Percentiles rank a stretch among this genome's conserved stretches.
These are phyloP conservation scores for Cyphomyrus discorhynchus DNA, from an alignment of 2,113 vertebrate species.

Conservation along the genomic window DNA sequence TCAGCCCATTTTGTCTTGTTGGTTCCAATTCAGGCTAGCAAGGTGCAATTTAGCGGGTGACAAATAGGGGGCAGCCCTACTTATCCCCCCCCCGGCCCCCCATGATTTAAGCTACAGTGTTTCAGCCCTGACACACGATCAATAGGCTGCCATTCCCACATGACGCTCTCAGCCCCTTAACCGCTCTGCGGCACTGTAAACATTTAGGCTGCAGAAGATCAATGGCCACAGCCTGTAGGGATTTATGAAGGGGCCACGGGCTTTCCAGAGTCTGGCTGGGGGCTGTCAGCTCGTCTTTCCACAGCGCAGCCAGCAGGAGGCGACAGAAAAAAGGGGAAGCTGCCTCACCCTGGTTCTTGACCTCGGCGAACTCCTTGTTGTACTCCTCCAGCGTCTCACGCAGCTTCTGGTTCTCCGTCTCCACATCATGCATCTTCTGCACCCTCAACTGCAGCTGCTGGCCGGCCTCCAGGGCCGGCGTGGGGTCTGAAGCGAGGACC, in stretches of 20 bases:
- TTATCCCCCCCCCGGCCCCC: neutral
- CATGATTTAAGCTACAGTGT: slow-evolving; percentile 81
- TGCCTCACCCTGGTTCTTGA: slow-evolving; percentile 92
- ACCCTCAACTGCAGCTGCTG: slow-evolving; percentile 97
- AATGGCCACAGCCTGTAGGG: slow-evolving; percentile 76
- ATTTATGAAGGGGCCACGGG: slow-evolving; percentile 17
- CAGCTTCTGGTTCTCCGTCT: slow-evolving; percentile 97
- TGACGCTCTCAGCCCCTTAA: slow-evolving; percentile 92
- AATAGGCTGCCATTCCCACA: slow-evolving; percentile 83
- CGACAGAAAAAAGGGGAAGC: slow-evolving; percentile 47
- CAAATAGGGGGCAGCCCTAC: slow-evolving; percentile 55
- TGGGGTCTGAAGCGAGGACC: slow-evolving; percentile 72
- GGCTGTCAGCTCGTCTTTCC: slow-evolving; percentile 55
- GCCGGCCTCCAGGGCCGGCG: slow-evolving; percentile 86
- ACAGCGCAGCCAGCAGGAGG: slow-evolving; percentile 43
- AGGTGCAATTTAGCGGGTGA: slow-evolving; percentile 42
- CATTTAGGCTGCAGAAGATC: slow-evolving; percentile 84
- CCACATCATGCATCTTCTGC: slow-evolving; percentile 94
- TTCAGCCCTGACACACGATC: slow-evolving; percentile 91
- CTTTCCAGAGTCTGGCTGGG: slow-evolving; percentile 41
- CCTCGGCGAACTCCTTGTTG: slow-evolving; percentile 95
- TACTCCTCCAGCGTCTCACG: slow-evolving; percentile 96
- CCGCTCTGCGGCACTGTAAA: slow-evolving; percentile 98
- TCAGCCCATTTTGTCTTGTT: neutral
- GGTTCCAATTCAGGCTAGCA: slow-evolving; percentile 27